phyloP scores from a whole-genome alignment of 2,888 invertebrate species.

The Eugnorisma glareosa region DNA sequence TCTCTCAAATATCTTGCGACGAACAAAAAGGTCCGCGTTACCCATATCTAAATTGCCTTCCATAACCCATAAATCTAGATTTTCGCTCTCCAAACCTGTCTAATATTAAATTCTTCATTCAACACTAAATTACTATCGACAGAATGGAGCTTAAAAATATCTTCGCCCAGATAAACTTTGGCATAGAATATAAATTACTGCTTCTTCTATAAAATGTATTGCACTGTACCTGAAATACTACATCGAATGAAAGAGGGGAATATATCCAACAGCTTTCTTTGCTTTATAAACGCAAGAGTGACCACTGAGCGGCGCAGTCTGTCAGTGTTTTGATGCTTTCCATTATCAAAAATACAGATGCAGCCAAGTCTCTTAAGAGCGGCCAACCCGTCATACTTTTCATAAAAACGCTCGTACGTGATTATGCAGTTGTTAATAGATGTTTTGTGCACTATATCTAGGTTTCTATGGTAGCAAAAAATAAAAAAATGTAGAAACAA shows the following conservation, averaged over 20 bases:
- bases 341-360: not conserved
- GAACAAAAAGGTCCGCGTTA: not conserved
- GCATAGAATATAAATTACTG: conserved; percentile 8
- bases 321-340: not conserved
- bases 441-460: no score
- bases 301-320: no score
- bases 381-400: no score
- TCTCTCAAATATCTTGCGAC: not conserved
- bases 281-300: no score
- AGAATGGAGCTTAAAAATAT: conserved; percentile 34
- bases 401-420: no score
- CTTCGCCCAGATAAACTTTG: conserved; percentile 21
- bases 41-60: conserved; percentile 8
- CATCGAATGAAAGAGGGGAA: not conserved
- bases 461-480: no score
- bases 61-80: conserved; percentile 34
- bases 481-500: no score
- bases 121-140: conserved; percentile 34
- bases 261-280: not conserved
- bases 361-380: not conserved
- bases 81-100: conserved; percentile 6
- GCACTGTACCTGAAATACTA: not conserved
- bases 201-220: conserved; percentile 29
- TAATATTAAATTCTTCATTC: conserved; percentile 37
- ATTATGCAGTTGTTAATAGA: no score